Conservation (phyloP, 1,140 invertebrate genomes). For the Dufourea novaeangliae region DNA sequence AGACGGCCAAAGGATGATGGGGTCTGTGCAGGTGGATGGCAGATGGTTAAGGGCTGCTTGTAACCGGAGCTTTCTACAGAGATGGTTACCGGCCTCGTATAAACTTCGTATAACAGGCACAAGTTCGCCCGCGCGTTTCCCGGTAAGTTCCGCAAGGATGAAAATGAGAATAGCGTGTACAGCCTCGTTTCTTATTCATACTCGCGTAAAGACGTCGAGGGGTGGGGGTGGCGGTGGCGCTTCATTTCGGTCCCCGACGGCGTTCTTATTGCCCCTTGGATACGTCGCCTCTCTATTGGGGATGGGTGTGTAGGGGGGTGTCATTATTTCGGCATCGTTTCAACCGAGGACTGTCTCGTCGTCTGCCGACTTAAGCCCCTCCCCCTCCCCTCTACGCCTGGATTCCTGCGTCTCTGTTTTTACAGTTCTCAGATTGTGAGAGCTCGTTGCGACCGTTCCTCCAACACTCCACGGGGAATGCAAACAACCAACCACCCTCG, state of each 20-base stretch:
- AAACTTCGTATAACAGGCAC: slow-evolving; percentile 55
- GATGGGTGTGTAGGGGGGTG: neutral
- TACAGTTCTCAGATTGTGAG: slow-evolving; percentile 12
- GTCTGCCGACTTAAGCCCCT: slow-evolving; percentile 5
- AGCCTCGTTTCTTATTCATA: slow-evolving; percentile 56
- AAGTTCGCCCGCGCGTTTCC: slow-evolving; percentile 40
- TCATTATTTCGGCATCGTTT: slow-evolving; percentile 41
- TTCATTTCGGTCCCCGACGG: slow-evolving; percentile 34
- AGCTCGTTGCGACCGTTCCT: neutral
- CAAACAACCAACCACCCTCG: neutral
- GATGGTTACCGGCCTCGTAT: slow-evolving; percentile 51
- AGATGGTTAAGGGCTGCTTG: slow-evolving; percentile 53
- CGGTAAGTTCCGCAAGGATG: slow-evolving; percentile 45
- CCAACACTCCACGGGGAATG: neutral
- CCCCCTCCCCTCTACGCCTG: no score
- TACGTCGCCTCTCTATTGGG: slow-evolving; percentile 27
- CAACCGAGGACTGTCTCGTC: slow-evolving; percentile 43
- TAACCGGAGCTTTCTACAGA: slow-evolving; percentile 49
- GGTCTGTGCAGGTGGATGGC: neutral
- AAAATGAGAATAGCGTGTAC: slow-evolving; percentile 53
- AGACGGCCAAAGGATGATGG: neutral
- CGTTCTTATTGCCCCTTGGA: slow-evolving; percentile 44
- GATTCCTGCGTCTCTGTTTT: slow-evolving; percentile 30
- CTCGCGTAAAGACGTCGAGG: slow-evolving; percentile 30
- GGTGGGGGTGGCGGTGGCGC: neutral